These are phyloP conservation scores for Eubasilissa splendida DNA, from an alignment of 2,888 invertebrate genomes.

Conservation along the genomic window DNA sequence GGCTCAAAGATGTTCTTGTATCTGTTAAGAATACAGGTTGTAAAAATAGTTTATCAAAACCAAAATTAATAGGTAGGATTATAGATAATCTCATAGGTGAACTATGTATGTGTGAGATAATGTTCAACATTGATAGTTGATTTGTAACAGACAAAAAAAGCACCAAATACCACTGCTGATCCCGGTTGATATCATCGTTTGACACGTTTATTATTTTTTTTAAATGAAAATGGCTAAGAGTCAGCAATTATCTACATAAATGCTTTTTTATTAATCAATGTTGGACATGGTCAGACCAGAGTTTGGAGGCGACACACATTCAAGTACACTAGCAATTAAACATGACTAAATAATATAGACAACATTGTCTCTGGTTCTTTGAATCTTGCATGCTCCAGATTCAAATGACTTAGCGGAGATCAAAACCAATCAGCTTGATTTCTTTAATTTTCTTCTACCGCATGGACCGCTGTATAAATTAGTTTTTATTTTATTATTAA, in stretches of 20 bases:
- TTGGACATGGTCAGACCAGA: no score
- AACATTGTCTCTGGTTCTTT: conserved; percentile 9
- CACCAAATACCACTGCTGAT: no score
- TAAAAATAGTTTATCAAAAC: conserved; percentile 33
- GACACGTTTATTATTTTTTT: no score
- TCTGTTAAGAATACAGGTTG: conserved; percentile 42
- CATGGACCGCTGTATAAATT: conserved; percentile 16
- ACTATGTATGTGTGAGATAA: no score
- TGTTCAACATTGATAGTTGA: no score
- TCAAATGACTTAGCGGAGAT: conserved; percentile 7
- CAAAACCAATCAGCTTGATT: conserved; percentile 9
- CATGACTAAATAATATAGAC: conserved; percentile 5
- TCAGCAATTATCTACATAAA: no score
- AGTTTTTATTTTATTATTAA: background rate
- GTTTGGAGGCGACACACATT: conserved; percentile 3
- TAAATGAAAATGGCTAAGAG: no score
- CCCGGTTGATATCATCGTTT: no score
- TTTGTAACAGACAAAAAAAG: no score
- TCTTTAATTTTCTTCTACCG: conserved; percentile 5
- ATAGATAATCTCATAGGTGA: background rate
- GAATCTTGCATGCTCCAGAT: conserved; percentile 27
- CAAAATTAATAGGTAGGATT: conserved; percentile 4
- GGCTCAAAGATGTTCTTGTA: conserved; percentile 1
- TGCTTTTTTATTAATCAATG: no score
- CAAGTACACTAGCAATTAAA: conserved; percentile 41